Base-by-base conservation (phyloP, 2,113 vertebrate species). In the Trochalopteron elliotii region DNA sequence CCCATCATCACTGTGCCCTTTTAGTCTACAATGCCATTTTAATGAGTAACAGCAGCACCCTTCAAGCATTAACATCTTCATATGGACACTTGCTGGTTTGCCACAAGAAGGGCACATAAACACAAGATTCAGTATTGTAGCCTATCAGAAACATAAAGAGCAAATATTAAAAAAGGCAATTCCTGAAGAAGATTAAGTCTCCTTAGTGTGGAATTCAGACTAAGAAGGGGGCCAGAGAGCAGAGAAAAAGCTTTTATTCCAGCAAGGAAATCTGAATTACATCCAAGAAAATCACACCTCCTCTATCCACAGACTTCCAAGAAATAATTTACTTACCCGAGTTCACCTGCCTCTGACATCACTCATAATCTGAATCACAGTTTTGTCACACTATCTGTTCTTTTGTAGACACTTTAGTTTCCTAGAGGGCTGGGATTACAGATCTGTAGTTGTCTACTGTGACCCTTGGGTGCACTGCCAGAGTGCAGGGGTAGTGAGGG, bases 301-400 rank as follows among this genome's bases (percentile, higher is more conserved):
- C 80, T 79, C 52, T 80, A 63, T 74, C 49, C 31, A 57, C 25
- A 74, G 71, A 69, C 18, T 96, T 95, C 76, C 89, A 89, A 76
- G 89, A 80, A 94, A 56, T 37, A 33, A 56, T 9, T 21, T 83
- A 56, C 75, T 63, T 92, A 83, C 19, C 57, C 84, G 50, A 79
- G 52, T 75, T 92, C 88, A 82, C 56, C 64, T 21, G 23, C 45
- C 42, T 77, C 64, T 77, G 77, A 39, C 24, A 40, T 40, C 2
- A 1, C 52, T 83, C 49, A 19, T 21, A 14, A 82, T 16, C 23
- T 78, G 42, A 77, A 87, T 78, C 50, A 68, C 11, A 40, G 18
- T 59, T 76, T 42, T 71, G 52, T 33, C 65, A 70, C 19, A 28
- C 6, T 18, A 4, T 40, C 37, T 33, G 12, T 42, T 78, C 35